Percentiles rank a stretch among this genome's conserved stretches.
Conservation (phyloP, 2,113 vertebrate species). For the Calcarius ornatus region DNA sequence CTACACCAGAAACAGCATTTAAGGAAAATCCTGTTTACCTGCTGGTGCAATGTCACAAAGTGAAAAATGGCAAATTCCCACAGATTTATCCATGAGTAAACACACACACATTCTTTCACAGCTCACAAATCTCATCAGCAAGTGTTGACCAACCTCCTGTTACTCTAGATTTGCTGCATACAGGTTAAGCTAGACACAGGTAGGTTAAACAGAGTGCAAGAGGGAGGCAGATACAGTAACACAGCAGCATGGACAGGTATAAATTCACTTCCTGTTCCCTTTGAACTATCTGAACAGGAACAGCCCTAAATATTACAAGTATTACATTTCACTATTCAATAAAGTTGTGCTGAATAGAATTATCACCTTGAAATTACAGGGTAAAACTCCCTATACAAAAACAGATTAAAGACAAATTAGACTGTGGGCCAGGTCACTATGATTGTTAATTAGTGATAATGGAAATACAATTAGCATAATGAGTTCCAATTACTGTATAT, state of each 20-base stretch:
- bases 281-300: slow-evolving; percentile 47
- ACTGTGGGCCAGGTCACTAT: slow-evolving; percentile 85
- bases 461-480: slow-evolving; percentile 88
- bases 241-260: not conserved
- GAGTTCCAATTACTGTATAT: slow-evolving; percentile 81
- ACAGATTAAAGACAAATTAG: slow-evolving; percentile 89
- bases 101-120: not conserved
- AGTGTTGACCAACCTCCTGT: not conserved
- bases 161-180: not conserved
- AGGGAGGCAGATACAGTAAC: not conserved
- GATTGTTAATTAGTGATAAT: slow-evolving; percentile 89
- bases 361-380: slow-evolving; percentile 85
- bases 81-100: slow-evolving; percentile 15
- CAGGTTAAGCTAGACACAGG: not conserved
- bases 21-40: slow-evolving; percentile 8
- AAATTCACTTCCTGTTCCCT: slow-evolving; percentile 19
- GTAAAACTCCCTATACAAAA: slow-evolving; percentile 82
- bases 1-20: not conserved
- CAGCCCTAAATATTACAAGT: slow-evolving; percentile 61
- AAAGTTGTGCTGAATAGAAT: slow-evolving; percentile 80
- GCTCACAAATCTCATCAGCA: slow-evolving; percentile 22
- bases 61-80: slow-evolving; percentile 15
- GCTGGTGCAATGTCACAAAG: slow-evolving; percentile 31
- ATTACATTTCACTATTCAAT: slow-evolving; percentile 74
- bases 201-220: not conserved